Evolutionary conservation across 37 sponge, comb jelly and placozoan genomes (phyloP), one percentile per base, ranked within the genome.

Genomic region (Sycon ciliatum): DNA sequence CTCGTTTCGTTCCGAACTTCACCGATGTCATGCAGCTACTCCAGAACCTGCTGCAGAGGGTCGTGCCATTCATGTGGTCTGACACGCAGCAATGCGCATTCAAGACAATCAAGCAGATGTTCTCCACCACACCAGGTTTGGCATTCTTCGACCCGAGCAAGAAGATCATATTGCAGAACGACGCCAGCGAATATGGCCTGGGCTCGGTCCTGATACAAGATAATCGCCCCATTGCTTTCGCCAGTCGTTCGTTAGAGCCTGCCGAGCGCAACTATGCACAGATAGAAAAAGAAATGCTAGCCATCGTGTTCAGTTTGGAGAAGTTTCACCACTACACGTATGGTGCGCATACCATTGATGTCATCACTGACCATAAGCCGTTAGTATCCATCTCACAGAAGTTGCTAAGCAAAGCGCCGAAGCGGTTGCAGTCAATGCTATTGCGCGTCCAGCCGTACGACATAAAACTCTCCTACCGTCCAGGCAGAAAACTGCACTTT

Each of bases 331-430:
- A 70, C 18, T 70, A 70, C 55, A 4, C 40, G 6, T 42, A 70
- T 33, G 53, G 35, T 3, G 23, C 3, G 16, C 63, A 28, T 9
- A n/a, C n/a, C n/a, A 60, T 18, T 11, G 16, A 9, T 11, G 63
- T 60, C 7, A 35, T 35, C 42, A 22, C 68, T 64, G 76, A 75
- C 56, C 76, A 71, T 9, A 32, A 75, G 67, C 76, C 68, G 9
- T 24, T 70, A 27, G 76, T 23, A 30, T 7, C 11, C 27, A 60
- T 60, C 26, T 23, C 63, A 24, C 7, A 28, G 32, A 60, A 28
- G 32, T 11, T 24, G 9, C 7, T 60, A 9, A 24, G 22, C 9
- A 18, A 60, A 11, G 63, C 26, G 32, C 63, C 63, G 16, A 60
- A 60, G 32, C 27, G 63, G 26, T 28, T 60, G 16, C 63, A 60